Conservation (phyloP, 2,113 vertebrate species). For the Tragelaphus scriptus region DNA sequence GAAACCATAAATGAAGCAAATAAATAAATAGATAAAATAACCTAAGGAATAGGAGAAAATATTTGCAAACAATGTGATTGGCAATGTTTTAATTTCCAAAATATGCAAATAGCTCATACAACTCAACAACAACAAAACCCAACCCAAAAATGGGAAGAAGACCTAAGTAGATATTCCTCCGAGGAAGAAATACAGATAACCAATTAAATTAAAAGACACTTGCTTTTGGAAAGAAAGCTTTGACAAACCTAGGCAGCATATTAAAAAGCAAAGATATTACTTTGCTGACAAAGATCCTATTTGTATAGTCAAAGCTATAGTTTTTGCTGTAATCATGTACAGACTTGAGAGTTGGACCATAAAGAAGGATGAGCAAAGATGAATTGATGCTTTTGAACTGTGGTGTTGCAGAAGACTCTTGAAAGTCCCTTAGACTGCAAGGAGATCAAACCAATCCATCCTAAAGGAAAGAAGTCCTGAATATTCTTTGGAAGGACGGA, state of each 20-base stretch:
- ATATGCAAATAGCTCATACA: background rate
- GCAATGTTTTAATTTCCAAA: background rate
- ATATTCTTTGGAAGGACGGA: background rate
- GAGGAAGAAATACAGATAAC: background rate
- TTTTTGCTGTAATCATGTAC: background rate
- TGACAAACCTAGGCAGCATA: background rate
- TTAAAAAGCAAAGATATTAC: background rate
- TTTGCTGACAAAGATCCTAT: background rate
- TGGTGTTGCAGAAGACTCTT: background rate
- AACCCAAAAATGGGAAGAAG: background rate
- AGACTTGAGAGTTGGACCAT: background rate
- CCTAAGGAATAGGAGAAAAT: background rate
- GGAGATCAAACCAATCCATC: background rate
- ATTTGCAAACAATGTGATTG: background rate
- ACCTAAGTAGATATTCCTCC: background rate
- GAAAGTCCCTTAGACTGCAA: background rate
- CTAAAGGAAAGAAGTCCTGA: background rate
- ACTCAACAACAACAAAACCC: background rate
- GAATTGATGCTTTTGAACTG: background rate
- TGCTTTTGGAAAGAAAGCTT: background rate
- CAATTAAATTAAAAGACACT: background rate
- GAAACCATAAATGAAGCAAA: background rate
- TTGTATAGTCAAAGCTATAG: background rate
- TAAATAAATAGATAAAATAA: background rate
- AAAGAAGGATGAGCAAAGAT: background rate